Percentiles rank a stretch among this genome's conserved stretches.
These are phyloP conservation scores for Danio kyathit DNA, from an alignment of 2,797 vertebrate species.

Conservation along the genomic window DNA sequence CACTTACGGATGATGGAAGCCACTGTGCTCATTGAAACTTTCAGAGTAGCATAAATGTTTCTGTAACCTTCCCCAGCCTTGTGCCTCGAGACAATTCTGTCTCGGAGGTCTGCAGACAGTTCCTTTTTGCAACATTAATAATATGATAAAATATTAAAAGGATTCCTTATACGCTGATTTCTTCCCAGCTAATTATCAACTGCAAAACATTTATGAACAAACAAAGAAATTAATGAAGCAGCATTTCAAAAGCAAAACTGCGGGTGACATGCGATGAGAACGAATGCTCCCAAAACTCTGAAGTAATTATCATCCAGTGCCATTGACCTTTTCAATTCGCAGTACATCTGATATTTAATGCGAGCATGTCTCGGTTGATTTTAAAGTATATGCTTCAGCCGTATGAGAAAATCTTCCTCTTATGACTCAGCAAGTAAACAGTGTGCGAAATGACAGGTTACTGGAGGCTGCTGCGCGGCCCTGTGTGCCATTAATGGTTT, in stretches of 20 bases:
- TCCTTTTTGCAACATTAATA: no score
- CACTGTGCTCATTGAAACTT: no score
- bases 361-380: background rate
- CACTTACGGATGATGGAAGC: no score
- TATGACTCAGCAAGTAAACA: conserved; percentile 37
- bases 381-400: conserved; percentile 26
- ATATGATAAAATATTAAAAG: no score
- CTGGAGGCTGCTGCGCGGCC: background rate
- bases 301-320: conserved; percentile 7
- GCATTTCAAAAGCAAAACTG: background rate
- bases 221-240: background rate
- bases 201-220: background rate
- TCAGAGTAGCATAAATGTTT: no score
- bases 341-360: conserved; percentile 20
- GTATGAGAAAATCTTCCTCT: conserved; percentile 2
- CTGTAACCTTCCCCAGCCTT: no score
- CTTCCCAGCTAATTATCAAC: background rate
- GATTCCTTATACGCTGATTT: no score
- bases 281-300: background rate
- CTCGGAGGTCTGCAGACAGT: no score
- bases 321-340: conserved; percentile 11
- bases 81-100: no score
- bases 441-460: conserved; percentile 32
- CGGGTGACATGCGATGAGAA: background rate
- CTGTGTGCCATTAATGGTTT: conserved; percentile 29